Evolutionary conservation across 2,113 vertebrate species (phyloP).

Genomic region (Anhinga rufa): DNA sequence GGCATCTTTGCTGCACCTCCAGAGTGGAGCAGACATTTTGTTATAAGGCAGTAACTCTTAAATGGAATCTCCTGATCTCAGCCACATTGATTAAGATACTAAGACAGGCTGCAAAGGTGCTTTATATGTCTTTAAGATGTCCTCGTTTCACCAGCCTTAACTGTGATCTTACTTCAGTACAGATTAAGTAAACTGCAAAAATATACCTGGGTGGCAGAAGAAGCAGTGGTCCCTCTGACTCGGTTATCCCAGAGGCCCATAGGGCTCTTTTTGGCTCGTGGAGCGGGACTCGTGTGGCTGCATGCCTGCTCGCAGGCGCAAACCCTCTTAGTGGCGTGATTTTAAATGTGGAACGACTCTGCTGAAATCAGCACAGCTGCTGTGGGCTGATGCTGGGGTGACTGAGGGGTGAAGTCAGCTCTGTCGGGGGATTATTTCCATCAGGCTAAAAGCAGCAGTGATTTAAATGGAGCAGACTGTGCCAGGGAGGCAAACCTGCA

Average conservation of each 20-base stretch:
- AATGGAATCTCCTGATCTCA: not conserved
- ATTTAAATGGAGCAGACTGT: slow-evolving; percentile 2
- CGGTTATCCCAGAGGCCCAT: rapidly evolving
- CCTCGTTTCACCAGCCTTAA: slow-evolving; percentile 52
- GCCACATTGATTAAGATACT: not conserved
- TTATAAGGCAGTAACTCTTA: not conserved
- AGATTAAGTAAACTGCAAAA: slow-evolving; percentile 11
- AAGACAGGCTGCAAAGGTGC: slow-evolving; percentile 15
- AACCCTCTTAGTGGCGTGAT: not conserved
- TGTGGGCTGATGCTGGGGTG: not conserved
- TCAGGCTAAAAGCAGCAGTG: slow-evolving; percentile 12
- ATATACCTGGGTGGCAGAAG: not conserved
- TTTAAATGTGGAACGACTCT: not conserved
- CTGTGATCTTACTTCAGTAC: slow-evolving; percentile 19
- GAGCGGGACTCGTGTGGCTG: rapidly evolving
- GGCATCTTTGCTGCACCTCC: not conserved
- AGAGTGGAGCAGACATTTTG: slow-evolving; percentile 35
- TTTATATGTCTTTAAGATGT: slow-evolving; percentile 44
- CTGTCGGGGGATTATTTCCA: not conserved
- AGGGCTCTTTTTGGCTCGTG: not conserved
- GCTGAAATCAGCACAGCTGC: not conserved
- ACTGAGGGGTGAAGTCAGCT: not conserved
- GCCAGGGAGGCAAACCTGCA: rapidly evolving
- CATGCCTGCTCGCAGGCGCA: rapidly evolving
- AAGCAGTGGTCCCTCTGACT: rapidly evolving